Evolutionary conservation across 53 echinoderm and acorn worm genomes (phyloP), one percentile per base, ranked within the genome.

Genomic region (Holothuria scabra): DNA sequence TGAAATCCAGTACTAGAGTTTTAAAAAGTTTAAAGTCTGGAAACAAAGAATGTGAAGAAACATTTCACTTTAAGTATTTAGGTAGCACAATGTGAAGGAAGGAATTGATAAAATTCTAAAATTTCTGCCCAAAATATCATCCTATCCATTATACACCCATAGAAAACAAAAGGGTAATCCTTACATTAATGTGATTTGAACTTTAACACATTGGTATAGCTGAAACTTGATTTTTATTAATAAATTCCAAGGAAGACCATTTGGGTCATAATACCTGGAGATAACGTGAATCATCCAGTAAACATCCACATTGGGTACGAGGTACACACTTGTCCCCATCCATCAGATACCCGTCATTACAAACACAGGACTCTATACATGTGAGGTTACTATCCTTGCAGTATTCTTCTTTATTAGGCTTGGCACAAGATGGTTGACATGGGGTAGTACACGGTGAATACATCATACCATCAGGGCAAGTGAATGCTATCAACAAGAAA

Each of bases 281-380:
- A 28, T 81, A 81, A 28, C 38, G 62, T 19, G 64, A 55, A 22
- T 35, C 38, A 33, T 81, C 65, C 25, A n/a, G 22, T 46, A 81
- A 34, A 24, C 95, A 95, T 46, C 93, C 95, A 55, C 95, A 95
- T 46, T 91, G 83, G 29, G 75, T 59, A 0, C 87, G 91, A 30
- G 79, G 58, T 6, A 95, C 87, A 80, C 95, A 95, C 24, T 31
- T 56, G 26, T 87, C 87, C 2, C 90, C 90, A 72, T 89, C 90
- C 46, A 85, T 81, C 16, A 85, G 82, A 23, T 71, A 87, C 22
- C 87, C 87, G 12, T 74, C 74, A 12, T 90, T 80, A 48, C 95
- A 95, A 41, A 63, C 64, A 60, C 95, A 95, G 3, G 87, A 76
- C 63, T 87, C 91, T 44, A 65, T 83, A 57, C 91, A 91, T 29